Percentiles rank a stretch among this genome's conserved stretches.
Conservation (phyloP, 2,888 invertebrate genomes). For the Homarus gammarus region DNA sequence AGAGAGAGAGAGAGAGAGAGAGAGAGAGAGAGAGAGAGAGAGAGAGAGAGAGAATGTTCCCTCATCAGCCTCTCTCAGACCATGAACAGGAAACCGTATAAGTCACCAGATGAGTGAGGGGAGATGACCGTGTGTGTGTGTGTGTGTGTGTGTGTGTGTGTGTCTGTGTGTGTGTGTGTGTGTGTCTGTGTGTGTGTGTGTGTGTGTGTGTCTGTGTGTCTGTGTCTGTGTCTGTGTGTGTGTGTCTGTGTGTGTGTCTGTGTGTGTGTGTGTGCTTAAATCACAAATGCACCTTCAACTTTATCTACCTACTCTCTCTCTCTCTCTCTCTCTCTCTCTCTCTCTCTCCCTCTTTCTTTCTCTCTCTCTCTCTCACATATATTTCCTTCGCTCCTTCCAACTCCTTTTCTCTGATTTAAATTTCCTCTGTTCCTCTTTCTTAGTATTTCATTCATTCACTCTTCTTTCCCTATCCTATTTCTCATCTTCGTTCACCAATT, state of each 20-base stretch:
- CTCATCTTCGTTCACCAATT: too few species aligned
- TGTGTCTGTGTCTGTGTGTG: slow-evolving; percentile 13
- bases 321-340: background rate
- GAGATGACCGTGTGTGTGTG: slow-evolving; percentile 8
- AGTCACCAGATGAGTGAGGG: background rate
- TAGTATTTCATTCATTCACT: too few species aligned
- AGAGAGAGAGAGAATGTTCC: background rate
- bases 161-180: slow-evolving; percentile 14
- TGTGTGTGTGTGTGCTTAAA: too few species aligned
- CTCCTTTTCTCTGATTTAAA: too few species aligned
- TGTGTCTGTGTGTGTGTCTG: background rate
- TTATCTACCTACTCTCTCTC: background rate
- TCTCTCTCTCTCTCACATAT: background rate
- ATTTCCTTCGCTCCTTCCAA: background rate
- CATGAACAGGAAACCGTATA: background rate
- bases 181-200: background rate
- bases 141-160: background rate
- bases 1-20: too few species aligned
- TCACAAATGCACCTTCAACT: background rate
- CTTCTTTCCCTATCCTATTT: too few species aligned
- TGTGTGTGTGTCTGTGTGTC: slow-evolving; percentile 9
- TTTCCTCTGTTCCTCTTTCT: too few species aligned
- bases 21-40: too few species aligned
- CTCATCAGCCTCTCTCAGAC: background rate
- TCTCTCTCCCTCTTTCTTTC: background rate